Evolutionary conservation across 2,888 invertebrate species (phyloP).

Genomic region (Pristionchus entomophagus): DNA sequence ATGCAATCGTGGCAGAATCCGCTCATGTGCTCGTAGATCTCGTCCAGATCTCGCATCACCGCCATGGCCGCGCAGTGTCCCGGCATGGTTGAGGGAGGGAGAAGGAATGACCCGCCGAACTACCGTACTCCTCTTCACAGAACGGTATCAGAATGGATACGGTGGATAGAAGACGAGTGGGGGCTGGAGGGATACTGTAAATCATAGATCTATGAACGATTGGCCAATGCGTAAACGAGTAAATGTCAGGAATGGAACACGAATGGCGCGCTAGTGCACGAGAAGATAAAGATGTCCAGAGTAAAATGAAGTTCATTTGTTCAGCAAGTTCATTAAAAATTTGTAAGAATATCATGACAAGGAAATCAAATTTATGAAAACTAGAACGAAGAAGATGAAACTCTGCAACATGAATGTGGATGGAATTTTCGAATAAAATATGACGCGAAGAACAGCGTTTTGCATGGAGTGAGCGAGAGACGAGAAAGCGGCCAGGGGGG

Average conservation of each 20-base stretch:
- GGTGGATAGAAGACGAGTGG: not conserved
- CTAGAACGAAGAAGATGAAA: too few species aligned
- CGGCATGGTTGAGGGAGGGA: not conserved
- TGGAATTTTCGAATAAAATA: too few species aligned
- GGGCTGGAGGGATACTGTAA: not conserved
- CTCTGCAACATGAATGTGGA: too few species aligned
- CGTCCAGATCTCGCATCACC: constrained; percentile 8
- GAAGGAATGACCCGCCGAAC: not conserved
- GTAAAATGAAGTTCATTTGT: too few species aligned
- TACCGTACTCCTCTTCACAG: not conserved
- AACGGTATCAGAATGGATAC: not conserved
- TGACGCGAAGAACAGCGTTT: too few species aligned
- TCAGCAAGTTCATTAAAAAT: too few species aligned
- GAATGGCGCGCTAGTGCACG: not conserved
- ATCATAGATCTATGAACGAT: not conserved
- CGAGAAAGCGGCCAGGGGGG: too few species aligned
- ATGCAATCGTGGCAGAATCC: not conserved
- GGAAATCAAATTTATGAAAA: too few species aligned
- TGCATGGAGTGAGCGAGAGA: too few species aligned
- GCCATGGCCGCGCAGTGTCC: not conserved
- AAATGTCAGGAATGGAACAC: not conserved
- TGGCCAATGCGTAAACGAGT: too few species aligned
- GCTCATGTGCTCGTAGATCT: constrained; percentile 12
- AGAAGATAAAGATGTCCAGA: too few species aligned
- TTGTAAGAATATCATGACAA: too few species aligned